Conservation (phyloP, 1,140 invertebrate genomes). For the Melanaphis sacchari region DNA sequence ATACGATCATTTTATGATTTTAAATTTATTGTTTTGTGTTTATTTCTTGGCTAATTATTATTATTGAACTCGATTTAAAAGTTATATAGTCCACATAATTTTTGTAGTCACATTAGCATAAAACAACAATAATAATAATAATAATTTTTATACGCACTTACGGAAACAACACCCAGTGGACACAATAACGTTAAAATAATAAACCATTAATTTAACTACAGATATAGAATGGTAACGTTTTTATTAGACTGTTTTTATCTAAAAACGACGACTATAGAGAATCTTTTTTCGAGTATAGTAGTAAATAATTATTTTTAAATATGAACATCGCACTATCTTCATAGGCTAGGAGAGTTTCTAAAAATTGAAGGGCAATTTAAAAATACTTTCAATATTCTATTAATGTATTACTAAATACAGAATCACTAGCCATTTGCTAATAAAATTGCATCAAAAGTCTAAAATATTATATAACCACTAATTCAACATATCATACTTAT, state of each 20-base stretch:
- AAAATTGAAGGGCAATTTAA: too few species aligned
- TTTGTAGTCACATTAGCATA: background rate
- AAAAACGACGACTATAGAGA: background rate
- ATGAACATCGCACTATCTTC: background rate
- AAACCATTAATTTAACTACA: background rate
- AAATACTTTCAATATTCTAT: background rate
- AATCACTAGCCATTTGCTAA: background rate
- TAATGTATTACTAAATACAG: background rate
- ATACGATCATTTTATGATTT: background rate
- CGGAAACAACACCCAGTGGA: background rate
- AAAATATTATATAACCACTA: too few species aligned
- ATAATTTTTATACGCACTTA: background rate
- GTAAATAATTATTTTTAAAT: background rate
- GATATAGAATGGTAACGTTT: background rate
- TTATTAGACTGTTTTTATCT: background rate
- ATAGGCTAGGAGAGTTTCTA: too few species aligned
- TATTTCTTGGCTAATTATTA: constrained; percentile 1
- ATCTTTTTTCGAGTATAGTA: background rate
- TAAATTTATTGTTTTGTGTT: background rate
- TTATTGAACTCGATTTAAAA: background rate
- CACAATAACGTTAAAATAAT: background rate
- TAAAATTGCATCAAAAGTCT: background rate
- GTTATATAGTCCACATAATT: background rate
- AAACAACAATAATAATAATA: constrained; percentile 4
- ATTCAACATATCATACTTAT: background rate